A percentile compares a stretch with the other conserved stretches of the same genome.
These are phyloP conservation scores for Gibbula magus DNA, from an alignment of 2,888 invertebrate genomes.

Conservation along the genomic window DNA sequence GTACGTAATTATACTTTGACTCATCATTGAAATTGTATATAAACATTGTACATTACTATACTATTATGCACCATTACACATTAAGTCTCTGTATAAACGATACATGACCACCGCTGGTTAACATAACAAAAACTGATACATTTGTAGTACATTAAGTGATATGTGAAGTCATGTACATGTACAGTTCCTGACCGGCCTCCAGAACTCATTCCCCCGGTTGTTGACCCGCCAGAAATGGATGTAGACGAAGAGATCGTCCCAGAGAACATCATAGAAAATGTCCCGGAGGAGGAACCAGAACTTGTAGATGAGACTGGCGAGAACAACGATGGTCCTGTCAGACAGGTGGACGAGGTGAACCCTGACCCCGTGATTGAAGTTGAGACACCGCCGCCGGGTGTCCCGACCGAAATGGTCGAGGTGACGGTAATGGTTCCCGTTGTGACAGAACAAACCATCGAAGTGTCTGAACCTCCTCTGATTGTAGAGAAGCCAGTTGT, in stretches of 20 bases:
- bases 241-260: conserved; percentile 10
- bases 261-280: background rate
- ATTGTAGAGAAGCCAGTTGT: background rate
- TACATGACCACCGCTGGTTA: no score
- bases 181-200: background rate
- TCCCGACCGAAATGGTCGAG: background rate
- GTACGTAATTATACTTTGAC: no score
- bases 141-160: no score
- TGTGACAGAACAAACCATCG: background rate
- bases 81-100: no score
- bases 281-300: background rate
- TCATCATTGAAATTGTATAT: no score
- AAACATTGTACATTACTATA: no score
- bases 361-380: background rate
- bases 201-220: background rate
- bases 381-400: background rate
- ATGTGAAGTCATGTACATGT: no score
- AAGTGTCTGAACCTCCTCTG: background rate
- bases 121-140: no score
- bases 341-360: background rate
- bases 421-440: background rate
- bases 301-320: background rate
- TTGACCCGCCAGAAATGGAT: background rate
- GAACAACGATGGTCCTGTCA: background rate
- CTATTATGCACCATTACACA: no score